Evolutionary conservation across 2,888 invertebrate species (phyloP).

Genomic region (Eristalis arbustorum): DNA sequence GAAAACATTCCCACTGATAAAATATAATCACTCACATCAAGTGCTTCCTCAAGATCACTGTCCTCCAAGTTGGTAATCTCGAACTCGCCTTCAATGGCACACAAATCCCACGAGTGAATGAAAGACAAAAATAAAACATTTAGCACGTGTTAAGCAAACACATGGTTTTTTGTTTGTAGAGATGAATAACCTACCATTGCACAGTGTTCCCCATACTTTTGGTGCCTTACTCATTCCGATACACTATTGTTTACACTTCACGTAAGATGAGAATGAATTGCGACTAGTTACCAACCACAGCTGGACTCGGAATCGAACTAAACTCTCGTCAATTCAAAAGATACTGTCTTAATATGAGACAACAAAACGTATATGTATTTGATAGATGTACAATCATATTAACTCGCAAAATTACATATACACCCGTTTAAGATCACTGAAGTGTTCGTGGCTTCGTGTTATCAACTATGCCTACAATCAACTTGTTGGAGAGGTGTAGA

Average conservation of each 20-base stretch:
- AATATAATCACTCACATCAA: constrained; percentile 81
- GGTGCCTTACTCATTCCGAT: constrained; percentile 63
- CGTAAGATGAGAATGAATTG: background rate
- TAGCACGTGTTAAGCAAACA: background rate
- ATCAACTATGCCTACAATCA: background rate
- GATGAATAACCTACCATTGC: constrained; percentile 64
- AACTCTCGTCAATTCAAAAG: background rate
- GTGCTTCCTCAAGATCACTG: constrained; percentile 82
- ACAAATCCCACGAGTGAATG: background rate
- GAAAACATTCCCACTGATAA: background rate
- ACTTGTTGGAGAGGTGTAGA: too few species aligned
- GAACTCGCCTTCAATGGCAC: constrained; percentile 81
- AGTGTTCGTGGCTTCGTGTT: background rate
- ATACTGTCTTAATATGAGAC: background rate
- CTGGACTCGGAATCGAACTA: constrained; percentile 13
- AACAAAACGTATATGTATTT: background rate
- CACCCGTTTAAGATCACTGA: background rate
- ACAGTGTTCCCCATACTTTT: constrained; percentile 73
- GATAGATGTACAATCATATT: background rate
- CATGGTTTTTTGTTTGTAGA: background rate
- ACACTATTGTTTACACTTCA: background rate
- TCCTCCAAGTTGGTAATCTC: constrained; percentile 83
- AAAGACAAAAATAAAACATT: background rate
- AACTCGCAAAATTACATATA: background rate
- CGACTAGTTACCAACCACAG: background rate